Conservation (phyloP, 2,797 vertebrate genomes). For the Mastacembelus armatus region DNA sequence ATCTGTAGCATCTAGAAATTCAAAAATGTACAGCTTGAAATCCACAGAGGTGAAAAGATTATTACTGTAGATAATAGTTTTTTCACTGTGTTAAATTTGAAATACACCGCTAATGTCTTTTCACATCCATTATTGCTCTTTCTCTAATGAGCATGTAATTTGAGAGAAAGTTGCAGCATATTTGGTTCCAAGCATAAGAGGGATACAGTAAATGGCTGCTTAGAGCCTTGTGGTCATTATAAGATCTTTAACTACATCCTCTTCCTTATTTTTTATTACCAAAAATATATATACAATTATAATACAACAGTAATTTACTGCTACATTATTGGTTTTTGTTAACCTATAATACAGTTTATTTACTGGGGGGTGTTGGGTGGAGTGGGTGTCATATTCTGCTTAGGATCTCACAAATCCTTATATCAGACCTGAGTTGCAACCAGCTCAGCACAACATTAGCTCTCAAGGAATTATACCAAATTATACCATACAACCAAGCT, state of each 20-base stretch:
- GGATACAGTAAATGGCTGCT: constrained; percentile 30
- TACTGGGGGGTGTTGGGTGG: neutral
- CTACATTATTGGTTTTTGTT: constrained; percentile 9
- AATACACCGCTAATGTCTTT: constrained; percentile 26
- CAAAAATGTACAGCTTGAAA: constrained; percentile 31
- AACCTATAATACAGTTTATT: constrained; percentile 7
- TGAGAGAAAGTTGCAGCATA: constrained; percentile 36
- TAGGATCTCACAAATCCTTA: constrained; percentile 29
- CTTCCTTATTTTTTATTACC: constrained; percentile 10
- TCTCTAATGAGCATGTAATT: constrained; percentile 34
- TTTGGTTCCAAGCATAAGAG: constrained; percentile 8
- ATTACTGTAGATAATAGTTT: constrained; percentile 7
- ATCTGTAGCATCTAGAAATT: too few species aligned
- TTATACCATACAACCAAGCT: too few species aligned
- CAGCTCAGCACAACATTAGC: constrained; percentile 30
- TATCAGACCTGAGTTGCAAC: constrained; percentile 22
- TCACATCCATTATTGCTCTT: constrained; percentile 28
- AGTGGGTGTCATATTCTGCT: constrained; percentile 38
- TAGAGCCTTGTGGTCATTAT: neutral
- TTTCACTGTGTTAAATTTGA: constrained; percentile 40
- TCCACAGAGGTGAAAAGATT: constrained; percentile 29
- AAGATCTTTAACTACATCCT: constrained; percentile 13
- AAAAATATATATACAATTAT: neutral
- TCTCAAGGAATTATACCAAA: constrained; percentile 8
- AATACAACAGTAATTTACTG: neutral